A percentile compares a stretch with the other conserved stretches of the same genome.
phyloP scores from a whole-genome alignment of 2,888 invertebrate species.

The Drosophila koepferae region DNA sequence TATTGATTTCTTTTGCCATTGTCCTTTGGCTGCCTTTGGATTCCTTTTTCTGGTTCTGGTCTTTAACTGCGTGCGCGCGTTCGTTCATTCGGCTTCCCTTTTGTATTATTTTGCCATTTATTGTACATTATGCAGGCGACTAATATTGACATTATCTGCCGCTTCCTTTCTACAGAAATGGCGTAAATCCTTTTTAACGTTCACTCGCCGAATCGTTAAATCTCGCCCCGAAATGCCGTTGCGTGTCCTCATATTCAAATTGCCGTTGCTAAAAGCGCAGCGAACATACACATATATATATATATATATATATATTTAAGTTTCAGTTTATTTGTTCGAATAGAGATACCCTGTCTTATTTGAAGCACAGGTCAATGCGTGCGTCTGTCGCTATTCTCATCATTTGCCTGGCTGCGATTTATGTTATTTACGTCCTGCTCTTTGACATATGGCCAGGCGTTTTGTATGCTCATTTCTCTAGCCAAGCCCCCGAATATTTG shows the following conservation, averaged over 20 bases:
- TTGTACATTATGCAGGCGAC: constrained; percentile 82
- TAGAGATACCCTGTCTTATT: constrained; percentile 1
- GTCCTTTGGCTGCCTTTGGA: constrained; percentile 41
- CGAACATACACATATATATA: too few species aligned
- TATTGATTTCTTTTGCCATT: constrained; percentile 69
- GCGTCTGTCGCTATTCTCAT: constrained; percentile 10
- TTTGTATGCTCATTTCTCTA: constrained; percentile 70
- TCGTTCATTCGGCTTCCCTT: constrained; percentile 33
- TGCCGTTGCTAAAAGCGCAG: constrained; percentile 5
- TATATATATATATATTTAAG: neutral
- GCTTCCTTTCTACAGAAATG: constrained; percentile 44
- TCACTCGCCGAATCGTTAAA: constrained; percentile 33
- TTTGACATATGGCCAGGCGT: constrained; percentile 72
- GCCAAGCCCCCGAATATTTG: constrained; percentile 55
- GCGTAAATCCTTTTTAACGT: constrained; percentile 60
- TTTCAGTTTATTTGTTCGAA: neutral
- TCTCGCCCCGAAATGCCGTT: constrained; percentile 27
- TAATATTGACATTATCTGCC: constrained; percentile 83
- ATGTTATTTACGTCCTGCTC: constrained; percentile 70
- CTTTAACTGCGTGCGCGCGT: constrained; percentile 38
- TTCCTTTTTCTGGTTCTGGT: constrained; percentile 28
- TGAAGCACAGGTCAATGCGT: constrained; percentile 26
- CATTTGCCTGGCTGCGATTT: constrained; percentile 58
- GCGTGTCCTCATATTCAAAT: constrained; percentile 26
- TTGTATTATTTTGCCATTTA: constrained; percentile 81